Percentiles rank a stretch among this genome's conserved stretches.
phyloP scores from a whole-genome alignment of 2,888 invertebrate genomes.

The Apodemia mormo region DNA sequence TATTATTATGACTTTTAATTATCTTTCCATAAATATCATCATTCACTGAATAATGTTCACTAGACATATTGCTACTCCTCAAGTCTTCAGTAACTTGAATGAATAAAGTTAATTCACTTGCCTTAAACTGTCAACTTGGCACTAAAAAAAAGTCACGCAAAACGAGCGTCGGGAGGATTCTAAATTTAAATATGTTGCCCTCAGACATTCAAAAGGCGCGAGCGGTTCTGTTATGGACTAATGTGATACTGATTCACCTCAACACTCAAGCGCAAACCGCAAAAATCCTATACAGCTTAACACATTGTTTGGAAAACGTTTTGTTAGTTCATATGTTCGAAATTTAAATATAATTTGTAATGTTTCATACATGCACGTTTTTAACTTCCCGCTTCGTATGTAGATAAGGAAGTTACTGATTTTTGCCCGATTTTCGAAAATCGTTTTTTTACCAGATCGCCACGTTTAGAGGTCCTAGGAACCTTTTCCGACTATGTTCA shows the following conservation, averaged over 20 bases:
- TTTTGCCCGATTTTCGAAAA: too few relatives aligned
- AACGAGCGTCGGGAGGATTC: conserved; percentile 67
- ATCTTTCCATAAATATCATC: conserved; percentile 75
- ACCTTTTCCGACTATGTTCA: too few relatives aligned
- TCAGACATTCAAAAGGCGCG: conserved; percentile 62
- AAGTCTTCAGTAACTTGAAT: not conserved
- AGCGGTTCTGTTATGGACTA: conserved; percentile 74
- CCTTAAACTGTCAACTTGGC: conserved; percentile 39
- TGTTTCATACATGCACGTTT: too few relatives aligned
- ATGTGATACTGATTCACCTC: conserved; percentile 75
- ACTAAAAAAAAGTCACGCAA: conserved; percentile 44
- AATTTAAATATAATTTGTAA: not conserved
- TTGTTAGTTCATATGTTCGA: conserved; percentile 32
- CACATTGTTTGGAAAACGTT: conserved; percentile 75
- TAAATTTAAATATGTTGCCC: conserved; percentile 74
- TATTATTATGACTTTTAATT: conserved; percentile 56
- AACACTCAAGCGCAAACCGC: conserved; percentile 57
- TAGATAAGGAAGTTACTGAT: too few relatives aligned
- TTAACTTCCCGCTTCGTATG: too few relatives aligned
- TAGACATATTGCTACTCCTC: conserved; percentile 48
- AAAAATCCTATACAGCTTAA: conserved; percentile 65
- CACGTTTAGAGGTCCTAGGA: too few relatives aligned
- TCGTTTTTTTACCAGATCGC: too few relatives aligned
- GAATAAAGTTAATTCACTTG: conserved; percentile 51
- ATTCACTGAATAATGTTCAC: conserved; percentile 70